phyloP scores from a whole-genome alignment of 2,113 vertebrate genomes.

The Phalacrocorax carbo region DNA sequence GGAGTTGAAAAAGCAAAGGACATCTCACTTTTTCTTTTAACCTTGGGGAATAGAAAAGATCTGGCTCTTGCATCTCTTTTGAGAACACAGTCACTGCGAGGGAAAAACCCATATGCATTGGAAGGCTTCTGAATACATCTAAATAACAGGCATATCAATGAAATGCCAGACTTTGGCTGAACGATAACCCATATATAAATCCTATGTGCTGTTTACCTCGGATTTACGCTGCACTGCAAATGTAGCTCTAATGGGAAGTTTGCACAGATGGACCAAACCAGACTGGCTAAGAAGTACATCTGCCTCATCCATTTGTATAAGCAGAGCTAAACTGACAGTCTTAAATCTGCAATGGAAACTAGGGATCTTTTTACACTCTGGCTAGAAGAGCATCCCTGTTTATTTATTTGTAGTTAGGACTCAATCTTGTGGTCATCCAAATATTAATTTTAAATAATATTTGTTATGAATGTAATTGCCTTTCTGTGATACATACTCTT shows the following conservation, averaged over 20 bases:
- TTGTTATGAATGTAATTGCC: neutral
- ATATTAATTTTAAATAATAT: neutral
- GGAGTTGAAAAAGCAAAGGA: slow-evolving; percentile 70
- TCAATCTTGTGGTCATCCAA: neutral
- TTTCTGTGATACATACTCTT: neutral
- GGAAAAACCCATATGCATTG: slow-evolving; percentile 49
- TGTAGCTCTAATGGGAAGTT: slow-evolving; percentile 29
- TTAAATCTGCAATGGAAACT: neutral
- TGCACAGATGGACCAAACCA: slow-evolving; percentile 14
- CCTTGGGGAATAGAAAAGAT: slow-evolving; percentile 74
- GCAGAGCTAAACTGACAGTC: neutral
- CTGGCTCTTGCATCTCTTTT: slow-evolving; percentile 68
- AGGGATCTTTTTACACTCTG: neutral
- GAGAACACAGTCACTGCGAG: slow-evolving; percentile 39
- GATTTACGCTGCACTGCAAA: neutral
- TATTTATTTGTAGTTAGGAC: neutral
- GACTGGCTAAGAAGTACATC: neutral
- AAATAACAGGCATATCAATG: slow-evolving; percentile 70
- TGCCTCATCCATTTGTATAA: neutral
- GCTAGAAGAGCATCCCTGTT: neutral
- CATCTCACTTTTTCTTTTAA: slow-evolving; percentile 76
- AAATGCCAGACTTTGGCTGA: slow-evolving; percentile 42
- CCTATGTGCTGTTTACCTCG: slow-evolving; percentile 2
- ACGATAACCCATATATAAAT: slow-evolving; percentile 62
- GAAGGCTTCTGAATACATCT: slow-evolving; percentile 71